A percentile compares a stretch with the other conserved stretches of the same genome.
Conservation (phyloP, 2,888 invertebrate species). For the Danaus chrysippus region DNA sequence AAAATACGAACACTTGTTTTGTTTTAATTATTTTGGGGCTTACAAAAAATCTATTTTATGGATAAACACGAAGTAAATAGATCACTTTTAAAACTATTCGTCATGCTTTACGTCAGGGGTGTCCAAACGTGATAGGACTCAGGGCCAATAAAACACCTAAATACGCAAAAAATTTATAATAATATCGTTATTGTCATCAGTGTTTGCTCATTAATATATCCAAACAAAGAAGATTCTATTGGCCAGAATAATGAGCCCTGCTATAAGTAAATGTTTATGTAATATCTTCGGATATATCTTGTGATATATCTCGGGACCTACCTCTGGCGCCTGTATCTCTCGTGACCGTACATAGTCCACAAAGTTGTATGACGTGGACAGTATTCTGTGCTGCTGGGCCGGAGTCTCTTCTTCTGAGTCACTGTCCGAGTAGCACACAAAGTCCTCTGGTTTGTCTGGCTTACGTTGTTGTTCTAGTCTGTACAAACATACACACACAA, state of each 20-base stretch:
- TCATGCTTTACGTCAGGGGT: too few species aligned
- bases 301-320: conserved; percentile 37
- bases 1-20: too few species aligned
- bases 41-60: too few species aligned
- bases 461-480: conserved; percentile 86
- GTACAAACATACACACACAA: conserved; percentile 24
- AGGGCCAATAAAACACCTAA: too few species aligned
- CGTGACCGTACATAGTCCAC: conserved; percentile 90
- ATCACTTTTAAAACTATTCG: too few species aligned
- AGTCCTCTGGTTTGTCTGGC: conserved; percentile 93
- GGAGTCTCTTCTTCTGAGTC: conserved; percentile 91
- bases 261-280: background rate
- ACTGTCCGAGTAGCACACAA: conserved; percentile 92
- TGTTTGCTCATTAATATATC: too few species aligned
- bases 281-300: background rate
- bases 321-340: conserved; percentile 85
- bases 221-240: too few species aligned
- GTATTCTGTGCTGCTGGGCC: conserved; percentile 83
- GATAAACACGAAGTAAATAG: too few species aligned
- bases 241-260: background rate
- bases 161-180: too few species aligned
- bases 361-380: conserved; percentile 90
- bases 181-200: too few species aligned
- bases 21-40: too few species aligned
- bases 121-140: too few species aligned